phyloP scores from a whole-genome alignment of 2,113 vertebrate genomes.

The Aptenodytes patagonicus region DNA sequence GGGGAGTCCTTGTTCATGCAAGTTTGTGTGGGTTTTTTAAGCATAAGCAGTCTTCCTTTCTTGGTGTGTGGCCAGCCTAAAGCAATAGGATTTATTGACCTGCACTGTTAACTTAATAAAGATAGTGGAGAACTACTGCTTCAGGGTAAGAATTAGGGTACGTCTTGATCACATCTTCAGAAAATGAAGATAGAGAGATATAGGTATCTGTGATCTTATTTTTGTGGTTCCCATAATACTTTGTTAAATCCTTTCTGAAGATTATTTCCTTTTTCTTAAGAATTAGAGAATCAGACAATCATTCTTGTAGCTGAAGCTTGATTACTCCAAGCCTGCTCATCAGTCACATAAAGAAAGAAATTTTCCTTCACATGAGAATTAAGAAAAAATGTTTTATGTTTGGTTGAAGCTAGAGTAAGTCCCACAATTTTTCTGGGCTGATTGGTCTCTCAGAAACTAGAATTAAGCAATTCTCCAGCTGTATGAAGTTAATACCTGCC shows the following conservation, averaged over 20 bases:
- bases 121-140: neutral
- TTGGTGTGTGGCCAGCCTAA: neutral
- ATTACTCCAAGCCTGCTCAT: neutral
- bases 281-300: neutral
- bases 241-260: neutral
- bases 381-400: neutral
- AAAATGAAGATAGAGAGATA: neutral
- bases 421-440: neutral
- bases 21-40: neutral
- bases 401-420: neutral
- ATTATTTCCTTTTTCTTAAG: neutral
- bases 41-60: neutral
- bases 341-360: neutral
- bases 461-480: neutral
- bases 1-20: neutral
- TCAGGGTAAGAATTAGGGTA: neutral
- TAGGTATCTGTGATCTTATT: neutral
- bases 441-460: neutral
- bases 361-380: neutral
- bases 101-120: neutral
- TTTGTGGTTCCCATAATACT: neutral
- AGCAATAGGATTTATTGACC: neutral
- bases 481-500: neutral
- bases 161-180: neutral
- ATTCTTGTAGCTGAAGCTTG: neutral